Conservation (phyloP, 2,113 vertebrate genomes). For the Hippocampus guttulatus region DNA sequence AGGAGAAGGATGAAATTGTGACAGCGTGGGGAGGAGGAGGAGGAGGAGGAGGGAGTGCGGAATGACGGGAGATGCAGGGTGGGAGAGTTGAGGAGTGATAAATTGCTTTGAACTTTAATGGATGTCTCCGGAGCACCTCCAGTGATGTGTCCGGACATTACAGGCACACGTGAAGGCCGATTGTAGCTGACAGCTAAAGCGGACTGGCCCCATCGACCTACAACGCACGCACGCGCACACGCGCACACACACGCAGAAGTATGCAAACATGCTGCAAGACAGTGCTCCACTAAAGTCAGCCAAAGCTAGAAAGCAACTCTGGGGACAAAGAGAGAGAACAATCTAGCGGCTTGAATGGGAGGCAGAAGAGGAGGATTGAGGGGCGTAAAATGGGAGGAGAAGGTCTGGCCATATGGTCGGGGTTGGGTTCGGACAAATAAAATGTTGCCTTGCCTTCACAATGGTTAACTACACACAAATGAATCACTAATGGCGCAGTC, state of each 20-base stretch:
- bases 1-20: slow-evolving; percentile 48
- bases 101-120: slow-evolving; percentile 74
- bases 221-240: slow-evolving; percentile 10
- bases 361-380: slow-evolving; percentile 14
- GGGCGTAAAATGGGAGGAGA: slow-evolving; percentile 34
- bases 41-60: slow-evolving; percentile 33
- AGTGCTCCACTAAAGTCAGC: slow-evolving; percentile 37
- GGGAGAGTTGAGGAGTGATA: slow-evolving; percentile 55
- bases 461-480: slow-evolving; percentile 86
- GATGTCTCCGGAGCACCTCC: slow-evolving; percentile 64
- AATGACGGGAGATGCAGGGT: slow-evolving; percentile 36
- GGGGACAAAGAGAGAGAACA: slow-evolving; percentile 20
- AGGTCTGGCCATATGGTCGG: slow-evolving; percentile 84
- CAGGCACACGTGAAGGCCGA: slow-evolving; percentile 62
- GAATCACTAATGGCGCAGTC: slow-evolving; percentile 65
- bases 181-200: slow-evolving; percentile 61
- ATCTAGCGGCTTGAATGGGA: not conserved
- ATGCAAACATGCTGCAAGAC: slow-evolving; percentile 8
- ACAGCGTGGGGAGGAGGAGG: slow-evolving; percentile 39
- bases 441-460: slow-evolving; percentile 78
- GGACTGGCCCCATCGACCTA: slow-evolving; percentile 59
- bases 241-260: slow-evolving; percentile 9
- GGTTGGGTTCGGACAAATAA: slow-evolving; percentile 92
- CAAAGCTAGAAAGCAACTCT: slow-evolving; percentile 43
- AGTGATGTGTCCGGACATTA: slow-evolving; percentile 69